Percentiles rank a stretch among this genome's conserved stretches.
Evolutionary conservation across 2,888 invertebrate genomes (phyloP).

Genomic region (Vandiemenella viatica): DNA sequence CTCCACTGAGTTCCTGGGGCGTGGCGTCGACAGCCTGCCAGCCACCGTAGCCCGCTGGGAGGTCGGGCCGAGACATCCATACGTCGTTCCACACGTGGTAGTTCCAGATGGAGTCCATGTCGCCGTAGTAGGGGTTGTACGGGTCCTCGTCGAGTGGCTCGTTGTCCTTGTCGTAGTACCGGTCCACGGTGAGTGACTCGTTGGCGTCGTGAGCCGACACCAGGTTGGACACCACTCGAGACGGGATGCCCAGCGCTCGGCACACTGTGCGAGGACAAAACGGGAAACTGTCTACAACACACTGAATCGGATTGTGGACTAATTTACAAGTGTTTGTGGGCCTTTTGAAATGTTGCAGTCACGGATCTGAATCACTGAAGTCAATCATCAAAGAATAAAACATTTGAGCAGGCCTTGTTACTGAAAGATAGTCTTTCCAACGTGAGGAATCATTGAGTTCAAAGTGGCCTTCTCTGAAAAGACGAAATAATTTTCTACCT

Average conservation of each 20-base stretch:
- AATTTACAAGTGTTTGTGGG: too few relatives aligned
- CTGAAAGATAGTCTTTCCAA: too few relatives aligned
- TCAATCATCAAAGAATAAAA: too few relatives aligned
- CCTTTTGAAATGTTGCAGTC: too few relatives aligned
- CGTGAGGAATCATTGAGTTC: too few relatives aligned
- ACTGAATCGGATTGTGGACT: too few relatives aligned
- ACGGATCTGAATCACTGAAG: too few relatives aligned
- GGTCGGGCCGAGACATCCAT: slow-evolving; percentile 70
- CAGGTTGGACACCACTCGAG: slow-evolving; percentile 65
- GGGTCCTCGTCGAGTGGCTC: slow-evolving; percentile 51
- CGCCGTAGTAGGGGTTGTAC: slow-evolving; percentile 47
- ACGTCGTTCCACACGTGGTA: slow-evolving; percentile 83
- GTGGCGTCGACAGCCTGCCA: slow-evolving; percentile 83
- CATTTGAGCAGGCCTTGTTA: too few relatives aligned
- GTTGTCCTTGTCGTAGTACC: slow-evolving; percentile 51
- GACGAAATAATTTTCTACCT: too few relatives aligned
- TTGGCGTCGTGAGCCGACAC: slow-evolving; percentile 78
- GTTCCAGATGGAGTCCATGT: slow-evolving; percentile 74
- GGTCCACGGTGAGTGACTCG: slow-evolving; percentile 60
- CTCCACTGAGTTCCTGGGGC: slow-evolving; percentile 61
- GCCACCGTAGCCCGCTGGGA: slow-evolving; percentile 64
- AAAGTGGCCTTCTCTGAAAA: too few relatives aligned
- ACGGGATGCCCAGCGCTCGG: slow-evolving; percentile 64
- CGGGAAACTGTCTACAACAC: too few relatives aligned
- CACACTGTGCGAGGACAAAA: slow-evolving; percentile 47